Percentiles rank a stretch among this genome's conserved stretches.
phyloP scores from a whole-genome alignment of 1,140 invertebrate species.

The Lepidurus packardi region DNA sequence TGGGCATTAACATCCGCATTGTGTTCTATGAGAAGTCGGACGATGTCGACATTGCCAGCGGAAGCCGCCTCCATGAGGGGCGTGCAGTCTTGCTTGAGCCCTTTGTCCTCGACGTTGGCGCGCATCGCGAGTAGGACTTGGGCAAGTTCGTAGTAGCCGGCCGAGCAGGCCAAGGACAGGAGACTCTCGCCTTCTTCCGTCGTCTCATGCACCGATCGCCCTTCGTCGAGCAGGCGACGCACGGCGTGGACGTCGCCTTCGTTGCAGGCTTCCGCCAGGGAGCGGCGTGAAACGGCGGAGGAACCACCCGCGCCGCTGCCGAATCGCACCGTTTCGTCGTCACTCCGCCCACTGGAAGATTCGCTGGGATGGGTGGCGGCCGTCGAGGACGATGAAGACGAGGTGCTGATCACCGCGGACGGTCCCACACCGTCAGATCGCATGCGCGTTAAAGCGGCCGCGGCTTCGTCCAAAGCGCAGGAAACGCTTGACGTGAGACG shows the following conservation, averaged over 20 bases:
- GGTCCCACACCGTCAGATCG: slow-evolving; percentile 61
- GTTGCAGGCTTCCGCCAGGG: slow-evolving; percentile 79
- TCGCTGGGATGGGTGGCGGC: background rate
- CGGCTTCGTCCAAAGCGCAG: slow-evolving; percentile 90
- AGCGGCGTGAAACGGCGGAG: slow-evolving; percentile 42
- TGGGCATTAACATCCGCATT: slow-evolving; percentile 94
- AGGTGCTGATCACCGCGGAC: background rate
- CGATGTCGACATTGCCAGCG: slow-evolving; percentile 90
- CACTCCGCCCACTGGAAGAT: background rate
- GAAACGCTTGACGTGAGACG: slow-evolving; percentile 81
- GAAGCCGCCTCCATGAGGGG: slow-evolving; percentile 95
- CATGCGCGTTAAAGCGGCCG: slow-evolving; percentile 89
- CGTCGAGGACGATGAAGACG: background rate
- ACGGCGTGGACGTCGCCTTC: slow-evolving; percentile 89
- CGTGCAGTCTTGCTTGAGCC: slow-evolving; percentile 91
- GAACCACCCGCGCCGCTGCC: background rate
- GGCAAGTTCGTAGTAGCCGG: slow-evolving; percentile 87
- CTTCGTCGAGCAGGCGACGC: slow-evolving; percentile 78
- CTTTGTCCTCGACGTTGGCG: slow-evolving; percentile 93
- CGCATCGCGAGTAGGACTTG: slow-evolving; percentile 93
- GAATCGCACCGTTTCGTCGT: slow-evolving; percentile 7
- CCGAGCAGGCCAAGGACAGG: slow-evolving; percentile 83
- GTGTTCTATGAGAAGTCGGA: slow-evolving; percentile 80
- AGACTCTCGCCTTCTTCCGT: slow-evolving; percentile 89
- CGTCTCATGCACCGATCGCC: slow-evolving; percentile 81